Evolutionary conservation across 2,888 invertebrate species (phyloP), one percentile per base, ranked within the genome.

Genomic region (Cantharis nigra): DNA sequence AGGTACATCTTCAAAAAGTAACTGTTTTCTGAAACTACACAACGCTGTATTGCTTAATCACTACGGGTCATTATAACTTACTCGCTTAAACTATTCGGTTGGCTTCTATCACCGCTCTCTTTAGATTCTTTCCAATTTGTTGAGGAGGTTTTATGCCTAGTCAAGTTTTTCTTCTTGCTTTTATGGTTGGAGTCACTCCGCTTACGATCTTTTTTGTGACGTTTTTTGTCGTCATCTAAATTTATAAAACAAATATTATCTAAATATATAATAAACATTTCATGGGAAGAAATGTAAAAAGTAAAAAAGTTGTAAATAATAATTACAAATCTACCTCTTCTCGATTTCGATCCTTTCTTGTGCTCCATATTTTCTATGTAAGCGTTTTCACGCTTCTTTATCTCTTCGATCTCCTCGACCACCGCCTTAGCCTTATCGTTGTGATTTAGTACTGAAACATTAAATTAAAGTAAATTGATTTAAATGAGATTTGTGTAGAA

Each of bases 391-490:
- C 77, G 72, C 63, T 82, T 82, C 80, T 88, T 88, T 62, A 87
- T 83, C 74, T 85, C 84, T 80, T 88, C 88, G 67, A 88, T 86
- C 82, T 88, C 87, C 73, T 86, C 83, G 77, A 88, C 86, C 14
- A 87, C 85, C 70, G 87, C 83, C 80, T 86, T 88, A 7, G 86
- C 86, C 77, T 84, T 85, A 75, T 85, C 85, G 71, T 82, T 81
- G 4, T 85, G 85, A 80, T 77, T 78, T 64, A 74, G 18, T 75
- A 79, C 86, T 85, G 78, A 64, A 81, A 78, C 9, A 23, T n/a
- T 23, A 18, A 67, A 65, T 49, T 7, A 49, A 13, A 5, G 2
- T n/a, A 49, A n/a, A 49, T 49, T 49, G 5, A n/a, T 49, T 30
- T 10, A 30, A 33, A 13, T 4, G 4, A 33, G 33, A 33, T 11